Evolutionary conservation across 2,888 invertebrate genomes (phyloP).

Genomic region (Polydrusus pterygomalis): DNA sequence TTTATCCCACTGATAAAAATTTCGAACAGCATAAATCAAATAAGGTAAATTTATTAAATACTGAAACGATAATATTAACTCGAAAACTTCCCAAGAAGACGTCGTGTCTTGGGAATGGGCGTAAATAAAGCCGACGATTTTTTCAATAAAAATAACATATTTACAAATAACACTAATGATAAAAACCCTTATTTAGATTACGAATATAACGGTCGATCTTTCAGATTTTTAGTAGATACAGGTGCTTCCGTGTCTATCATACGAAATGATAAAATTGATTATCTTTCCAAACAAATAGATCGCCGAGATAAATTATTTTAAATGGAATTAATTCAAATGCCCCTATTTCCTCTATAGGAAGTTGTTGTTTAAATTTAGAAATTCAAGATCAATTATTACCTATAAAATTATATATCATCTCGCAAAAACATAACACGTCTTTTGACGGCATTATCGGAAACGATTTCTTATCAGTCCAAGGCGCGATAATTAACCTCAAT

Average conservation of each 20-base stretch:
- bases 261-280: background rate
- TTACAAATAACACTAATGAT: background rate
- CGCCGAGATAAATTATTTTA: background rate
- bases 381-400: background rate
- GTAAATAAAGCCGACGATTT: background rate
- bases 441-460: conserved; percentile 58
- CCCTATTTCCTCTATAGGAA: background rate
- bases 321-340: background rate
- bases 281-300: background rate
- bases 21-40: background rate
- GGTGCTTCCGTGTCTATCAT: background rate
- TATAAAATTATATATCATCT: background rate
- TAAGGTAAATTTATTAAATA: background rate
- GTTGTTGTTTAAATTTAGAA: background rate
- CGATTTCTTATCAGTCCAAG: conserved; percentile 52
- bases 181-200: background rate
- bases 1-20: background rate
- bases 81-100: background rate
- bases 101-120: background rate
- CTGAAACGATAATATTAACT: background rate
- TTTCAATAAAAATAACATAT: background rate
- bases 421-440: background rate
- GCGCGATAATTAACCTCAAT: conserved; percentile 45
- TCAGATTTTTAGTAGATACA: background rate
- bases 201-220: background rate